Base-by-base conservation (phyloP, 2,113 vertebrate species). In the Nothoprocta perdicaria region DNA sequence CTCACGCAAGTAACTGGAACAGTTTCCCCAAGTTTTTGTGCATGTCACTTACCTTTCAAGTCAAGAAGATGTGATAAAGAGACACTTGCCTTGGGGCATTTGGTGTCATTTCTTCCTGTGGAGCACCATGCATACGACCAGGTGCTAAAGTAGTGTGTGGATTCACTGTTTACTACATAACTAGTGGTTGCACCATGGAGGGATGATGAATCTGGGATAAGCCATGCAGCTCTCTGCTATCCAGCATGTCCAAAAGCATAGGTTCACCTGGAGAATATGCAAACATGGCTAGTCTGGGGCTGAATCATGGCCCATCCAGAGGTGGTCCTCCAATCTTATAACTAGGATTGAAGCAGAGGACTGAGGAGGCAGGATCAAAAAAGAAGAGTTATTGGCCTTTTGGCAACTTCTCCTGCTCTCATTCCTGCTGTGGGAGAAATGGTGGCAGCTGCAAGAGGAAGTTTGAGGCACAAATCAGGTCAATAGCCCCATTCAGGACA, bases 51-150 rank as follows among this genome's bases (percentile, higher is more conserved):
- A 38, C 15, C 8, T 89, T 18, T 19, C 12, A 11, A 22, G 7
- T 33, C 19, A 73, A 17, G 6, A 23, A 0, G 0, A 4, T 35
- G 48, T 19, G 48, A 35, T 23, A 55, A 74, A 57, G 16, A 14
- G 6, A 29, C 1, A 0, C 14, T 5, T 35, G 4, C 31, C 4
- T 33, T 45, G 12, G 18, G 61, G 3, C 8, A 85, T 53, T 66
- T 65, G 29, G 4, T 69, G 21, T 43, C 15, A 77, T 76, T 88
- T 62, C 53, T 16, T 22, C 15, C 55, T 84, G 5, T 46, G 71
- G n/a, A 11, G 4, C 17, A 55, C 13, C 15, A 60, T 24, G 23
- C 35, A 74, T 63, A 41, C n/a, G 38, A 46, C 31, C 11, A 9
- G 9, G 53, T 23, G 11, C 11, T 41, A 10, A 4, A 19, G 10